phyloP scores from a whole-genome alignment of 2,888 invertebrate genomes.

The Ectemnius continuus region DNA sequence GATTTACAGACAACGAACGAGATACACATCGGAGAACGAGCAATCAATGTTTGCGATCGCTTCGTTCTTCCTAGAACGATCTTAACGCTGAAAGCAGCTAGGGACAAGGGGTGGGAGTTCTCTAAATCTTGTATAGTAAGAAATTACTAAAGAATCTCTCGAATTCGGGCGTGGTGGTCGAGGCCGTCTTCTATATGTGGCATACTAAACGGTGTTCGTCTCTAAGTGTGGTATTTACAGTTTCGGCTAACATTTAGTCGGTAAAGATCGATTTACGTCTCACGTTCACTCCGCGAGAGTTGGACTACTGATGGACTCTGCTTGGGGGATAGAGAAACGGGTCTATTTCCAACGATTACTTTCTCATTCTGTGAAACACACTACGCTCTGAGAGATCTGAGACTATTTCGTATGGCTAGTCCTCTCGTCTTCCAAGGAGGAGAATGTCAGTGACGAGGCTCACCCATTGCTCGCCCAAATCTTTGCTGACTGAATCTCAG shows the following conservation, averaged over 20 bases:
- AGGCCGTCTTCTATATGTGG: constrained; percentile 30
- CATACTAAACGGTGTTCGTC: constrained; percentile 27
- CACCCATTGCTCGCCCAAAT: neutral
- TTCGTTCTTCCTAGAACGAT: constrained; percentile 49
- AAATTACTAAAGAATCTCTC: constrained; percentile 34
- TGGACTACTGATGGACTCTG: neutral
- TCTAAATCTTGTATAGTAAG: constrained; percentile 45
- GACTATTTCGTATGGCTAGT: neutral
- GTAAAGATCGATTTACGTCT: constrained; percentile 42
- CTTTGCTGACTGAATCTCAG: constrained; percentile 3
- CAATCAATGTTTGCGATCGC: constrained; percentile 45
- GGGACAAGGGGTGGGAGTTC: constrained; percentile 69
- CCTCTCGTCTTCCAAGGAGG: neutral
- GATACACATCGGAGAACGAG: constrained; percentile 44
- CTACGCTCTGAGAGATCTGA: neutral
- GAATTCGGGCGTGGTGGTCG: constrained; percentile 37
- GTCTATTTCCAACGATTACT: constrained; percentile 1
- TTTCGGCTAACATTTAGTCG: constrained; percentile 15
- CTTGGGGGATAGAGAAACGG: neutral
- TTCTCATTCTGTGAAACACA: too few relatives aligned
- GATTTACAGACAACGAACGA: constrained; percentile 44
- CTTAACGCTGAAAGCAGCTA: constrained; percentile 75
- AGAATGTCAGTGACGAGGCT: constrained; percentile 7
- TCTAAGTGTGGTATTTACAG: constrained; percentile 41
- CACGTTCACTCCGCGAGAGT: neutral